phyloP scores from a whole-genome alignment of 92 coral and sea anemone genomes.

The Epizoanthus fatuus region DNA sequence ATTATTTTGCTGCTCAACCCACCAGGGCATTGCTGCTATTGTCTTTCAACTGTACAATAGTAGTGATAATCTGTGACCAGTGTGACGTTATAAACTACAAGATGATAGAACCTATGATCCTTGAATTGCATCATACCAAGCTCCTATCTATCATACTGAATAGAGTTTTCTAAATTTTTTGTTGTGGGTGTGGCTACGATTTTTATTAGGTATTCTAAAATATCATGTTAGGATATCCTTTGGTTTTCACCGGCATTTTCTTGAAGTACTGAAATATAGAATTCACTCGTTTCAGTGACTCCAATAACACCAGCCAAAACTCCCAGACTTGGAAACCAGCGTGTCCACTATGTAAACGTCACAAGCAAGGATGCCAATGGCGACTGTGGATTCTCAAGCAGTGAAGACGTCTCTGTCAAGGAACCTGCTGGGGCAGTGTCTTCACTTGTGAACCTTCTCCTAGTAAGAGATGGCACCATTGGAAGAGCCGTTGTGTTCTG shows the following conservation, averaged over 20 bases:
- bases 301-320: constrained; percentile 73
- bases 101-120: too few relatives aligned
- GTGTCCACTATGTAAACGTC: constrained; percentile 72
- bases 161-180: too few relatives aligned
- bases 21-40: too few relatives aligned
- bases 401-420: constrained; percentile 63
- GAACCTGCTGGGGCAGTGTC: constrained; percentile 83
- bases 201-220: too few relatives aligned
- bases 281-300: constrained; percentile 43
- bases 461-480: constrained; percentile 89
- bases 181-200: too few relatives aligned
- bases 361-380: constrained; percentile 91
- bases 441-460: constrained; percentile 52
- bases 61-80: too few relatives aligned
- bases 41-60: too few relatives aligned
- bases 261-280: neutral
- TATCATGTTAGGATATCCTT: too few relatives aligned
- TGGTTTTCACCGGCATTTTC: neutral
- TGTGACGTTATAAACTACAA: too few relatives aligned
- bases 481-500: constrained; percentile 79
- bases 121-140: too few relatives aligned
- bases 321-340: constrained; percentile 80
- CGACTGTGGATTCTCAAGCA: constrained; percentile 84
- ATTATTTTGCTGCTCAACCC: too few relatives aligned
- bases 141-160: too few relatives aligned